A percentile compares a stretch with the other conserved stretches of the same genome.
Evolutionary conservation across 2,797 vertebrate species (phyloP).

Genomic region (Dendrocincla tyrannina): DNA sequence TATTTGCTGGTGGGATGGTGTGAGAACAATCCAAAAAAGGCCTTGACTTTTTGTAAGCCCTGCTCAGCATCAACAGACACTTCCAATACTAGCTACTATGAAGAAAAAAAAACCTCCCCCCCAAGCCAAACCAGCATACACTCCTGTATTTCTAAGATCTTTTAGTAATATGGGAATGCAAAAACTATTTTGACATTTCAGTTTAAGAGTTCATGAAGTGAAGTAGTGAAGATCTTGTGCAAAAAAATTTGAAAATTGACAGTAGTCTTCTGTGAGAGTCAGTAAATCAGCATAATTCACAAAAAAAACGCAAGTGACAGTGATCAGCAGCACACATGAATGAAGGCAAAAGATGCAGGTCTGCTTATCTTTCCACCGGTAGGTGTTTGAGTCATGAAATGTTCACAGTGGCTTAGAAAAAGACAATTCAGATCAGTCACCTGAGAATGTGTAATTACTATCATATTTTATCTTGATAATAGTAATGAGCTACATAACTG

Average conservation of each 20-base stretch:
- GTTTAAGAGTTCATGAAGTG: not conserved
- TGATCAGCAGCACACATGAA: not conserved
- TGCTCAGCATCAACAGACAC: not conserved
- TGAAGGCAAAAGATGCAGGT: not conserved
- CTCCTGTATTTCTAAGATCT: not conserved
- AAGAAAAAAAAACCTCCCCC: not conserved
- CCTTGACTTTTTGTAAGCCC: not conserved
- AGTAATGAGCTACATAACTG: not conserved
- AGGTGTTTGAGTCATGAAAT: not conserved
- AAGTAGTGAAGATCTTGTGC: not conserved
- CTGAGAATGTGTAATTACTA: not conserved
- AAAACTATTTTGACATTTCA: not conserved
- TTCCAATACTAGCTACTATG: no score
- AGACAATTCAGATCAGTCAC: not conserved
- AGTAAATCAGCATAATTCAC: not conserved
- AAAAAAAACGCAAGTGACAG: not conserved
- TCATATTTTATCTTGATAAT: not conserved
- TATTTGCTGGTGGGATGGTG: not conserved
- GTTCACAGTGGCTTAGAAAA: not conserved
- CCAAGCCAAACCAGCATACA: accelerated
- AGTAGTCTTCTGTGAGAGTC: not conserved
- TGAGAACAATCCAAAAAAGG: not conserved
- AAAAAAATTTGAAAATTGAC: not conserved
- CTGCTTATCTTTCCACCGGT: not conserved
- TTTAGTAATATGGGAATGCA: not conserved